These are phyloP conservation scores for Cephus pulcher DNA, from an alignment of 2,888 invertebrate genomes.

Conservation along the genomic window DNA sequence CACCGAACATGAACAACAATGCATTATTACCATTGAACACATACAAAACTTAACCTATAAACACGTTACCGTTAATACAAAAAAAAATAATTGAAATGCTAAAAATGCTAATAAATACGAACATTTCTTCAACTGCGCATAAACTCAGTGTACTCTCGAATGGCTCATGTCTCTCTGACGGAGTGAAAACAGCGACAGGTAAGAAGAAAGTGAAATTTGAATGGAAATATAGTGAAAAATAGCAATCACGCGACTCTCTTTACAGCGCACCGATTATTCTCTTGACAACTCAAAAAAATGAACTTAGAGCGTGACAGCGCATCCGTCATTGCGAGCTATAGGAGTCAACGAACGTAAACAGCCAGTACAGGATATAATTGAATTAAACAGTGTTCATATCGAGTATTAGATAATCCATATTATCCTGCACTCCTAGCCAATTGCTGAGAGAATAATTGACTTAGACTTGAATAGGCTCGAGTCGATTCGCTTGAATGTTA, in stretches of 20 bases:
- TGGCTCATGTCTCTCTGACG: neutral
- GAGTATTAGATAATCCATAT: neutral
- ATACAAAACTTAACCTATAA: neutral
- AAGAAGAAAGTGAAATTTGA: neutral
- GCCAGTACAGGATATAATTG: neutral
- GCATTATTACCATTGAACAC: slow-evolving; percentile 3
- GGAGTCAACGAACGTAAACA: neutral
- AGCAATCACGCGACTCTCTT: neutral
- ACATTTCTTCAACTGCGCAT: neutral
- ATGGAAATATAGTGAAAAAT: neutral
- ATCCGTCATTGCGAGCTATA: neutral
- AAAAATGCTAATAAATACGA: neutral
- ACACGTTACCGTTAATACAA: neutral
- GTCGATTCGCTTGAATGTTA: slow-evolving; percentile 28
- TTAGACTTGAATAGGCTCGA: slow-evolving; percentile 31
- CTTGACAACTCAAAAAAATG: neutral
- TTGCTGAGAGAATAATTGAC: neutral
- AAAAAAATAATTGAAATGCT: neutral
- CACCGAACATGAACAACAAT: neutral
- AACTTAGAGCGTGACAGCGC: neutral
- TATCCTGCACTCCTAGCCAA: neutral
- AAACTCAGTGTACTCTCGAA: neutral
- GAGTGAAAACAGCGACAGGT: neutral
- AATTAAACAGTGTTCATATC: neutral
- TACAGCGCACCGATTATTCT: neutral